These are phyloP conservation scores for Oreochromis mossambicus DNA, from an alignment of 2,797 vertebrate genomes.

Conservation along the genomic window DNA sequence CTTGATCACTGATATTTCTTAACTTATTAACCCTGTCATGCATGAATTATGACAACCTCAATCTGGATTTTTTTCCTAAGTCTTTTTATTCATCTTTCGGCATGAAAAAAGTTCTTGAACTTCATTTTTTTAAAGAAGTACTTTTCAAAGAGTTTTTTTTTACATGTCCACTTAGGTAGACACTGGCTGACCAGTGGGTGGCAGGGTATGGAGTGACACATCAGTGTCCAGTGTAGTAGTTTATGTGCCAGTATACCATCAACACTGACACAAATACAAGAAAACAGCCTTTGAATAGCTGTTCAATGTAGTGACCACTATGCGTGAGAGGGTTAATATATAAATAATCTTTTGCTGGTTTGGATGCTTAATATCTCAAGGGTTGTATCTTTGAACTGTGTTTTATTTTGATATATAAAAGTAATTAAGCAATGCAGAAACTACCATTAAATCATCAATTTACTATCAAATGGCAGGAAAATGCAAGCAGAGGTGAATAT, in stretches of 20 bases:
- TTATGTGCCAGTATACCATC: too few species aligned
- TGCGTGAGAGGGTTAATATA: not conserved
- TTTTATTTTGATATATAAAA: too few species aligned
- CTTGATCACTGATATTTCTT: not conserved
- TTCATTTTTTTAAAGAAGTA: not conserved
- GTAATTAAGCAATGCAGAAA: too few species aligned
- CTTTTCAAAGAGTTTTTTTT: not conserved
- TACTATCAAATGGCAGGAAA: too few species aligned
- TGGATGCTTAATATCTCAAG: too few species aligned
- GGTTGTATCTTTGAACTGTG: too few species aligned
- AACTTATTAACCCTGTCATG: not conserved
- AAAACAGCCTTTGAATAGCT: not conserved
- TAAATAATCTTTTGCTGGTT: too few species aligned
- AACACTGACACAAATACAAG: not conserved
- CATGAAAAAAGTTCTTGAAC: not conserved
- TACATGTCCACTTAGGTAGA: not conserved
- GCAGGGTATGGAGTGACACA: not conserved
- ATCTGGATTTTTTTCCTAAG: not conserved
- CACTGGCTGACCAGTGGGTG: not conserved
- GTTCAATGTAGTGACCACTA: accelerated
- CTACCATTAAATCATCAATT: too few species aligned
- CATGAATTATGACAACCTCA: not conserved
- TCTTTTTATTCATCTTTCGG: not conserved
- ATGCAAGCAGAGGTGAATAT: too few species aligned
- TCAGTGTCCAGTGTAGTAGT: not conserved